Conservation (phyloP, 1,140 invertebrate genomes). For the Pantala flavescens region DNA sequence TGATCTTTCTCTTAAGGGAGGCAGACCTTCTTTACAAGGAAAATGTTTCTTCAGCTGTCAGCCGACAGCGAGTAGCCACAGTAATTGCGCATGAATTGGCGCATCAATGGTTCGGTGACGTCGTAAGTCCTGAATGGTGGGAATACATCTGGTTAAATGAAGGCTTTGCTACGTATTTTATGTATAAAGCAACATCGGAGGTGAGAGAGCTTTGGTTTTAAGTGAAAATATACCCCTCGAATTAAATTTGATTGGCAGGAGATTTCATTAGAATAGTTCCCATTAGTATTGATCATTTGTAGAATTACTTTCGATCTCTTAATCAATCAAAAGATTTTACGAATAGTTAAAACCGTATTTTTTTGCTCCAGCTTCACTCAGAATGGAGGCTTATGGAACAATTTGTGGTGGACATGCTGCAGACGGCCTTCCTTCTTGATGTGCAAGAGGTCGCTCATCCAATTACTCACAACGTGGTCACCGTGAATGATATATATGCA, state of each 20-base stretch:
- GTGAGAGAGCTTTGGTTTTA: slow-evolving; percentile 35
- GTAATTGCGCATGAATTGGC: slow-evolving; percentile 51
- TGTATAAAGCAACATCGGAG: background rate
- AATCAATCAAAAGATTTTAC: background rate
- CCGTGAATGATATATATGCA: background rate
- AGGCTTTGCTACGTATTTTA: slow-evolving; percentile 55
- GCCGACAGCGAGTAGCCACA: slow-evolving; percentile 38
- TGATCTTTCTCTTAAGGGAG: slow-evolving; percentile 34
- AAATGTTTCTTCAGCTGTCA: slow-evolving; percentile 34
- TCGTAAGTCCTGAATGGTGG: slow-evolving; percentile 58
- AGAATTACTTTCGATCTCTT: background rate
- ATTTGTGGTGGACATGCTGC: slow-evolving; percentile 9
- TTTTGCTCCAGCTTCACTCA: background rate
- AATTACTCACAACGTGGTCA: background rate
- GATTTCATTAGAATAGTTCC: background rate
- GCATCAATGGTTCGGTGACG: slow-evolving; percentile 55
- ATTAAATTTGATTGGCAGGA: background rate
- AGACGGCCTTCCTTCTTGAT: background rate
- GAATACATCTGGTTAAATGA: slow-evolving; percentile 56
- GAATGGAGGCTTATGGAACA: slow-evolving; percentile 67
- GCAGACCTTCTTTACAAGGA: slow-evolving; percentile 43
- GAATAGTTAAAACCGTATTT: background rate
- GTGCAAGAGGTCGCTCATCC: background rate
- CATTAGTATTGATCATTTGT: background rate
- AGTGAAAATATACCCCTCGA: slow-evolving; percentile 35